A percentile compares a stretch with the other conserved stretches of the same genome.
Evolutionary conservation across 2,888 invertebrate genomes (phyloP).

Genomic region (Idaea straminata): DNA sequence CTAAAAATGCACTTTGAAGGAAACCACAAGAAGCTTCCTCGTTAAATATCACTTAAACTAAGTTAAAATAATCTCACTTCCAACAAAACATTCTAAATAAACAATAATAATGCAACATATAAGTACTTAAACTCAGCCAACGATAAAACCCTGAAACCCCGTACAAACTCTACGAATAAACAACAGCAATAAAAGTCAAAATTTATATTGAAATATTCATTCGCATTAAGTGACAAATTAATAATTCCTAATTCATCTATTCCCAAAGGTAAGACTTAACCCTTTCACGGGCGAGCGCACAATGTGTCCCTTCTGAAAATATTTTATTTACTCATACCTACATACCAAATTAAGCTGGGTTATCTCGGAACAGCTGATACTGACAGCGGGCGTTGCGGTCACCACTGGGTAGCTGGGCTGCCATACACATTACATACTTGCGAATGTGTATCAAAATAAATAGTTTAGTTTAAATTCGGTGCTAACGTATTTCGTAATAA

Average conservation of each 20-base stretch:
- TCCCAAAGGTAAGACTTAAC: conserved; percentile 12
- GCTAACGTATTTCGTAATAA: neutral
- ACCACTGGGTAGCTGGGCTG: conserved; percentile 37
- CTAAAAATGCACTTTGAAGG: conserved; percentile 7
- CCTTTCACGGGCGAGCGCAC: conserved; percentile 14
- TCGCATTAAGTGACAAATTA: conserved; percentile 1
- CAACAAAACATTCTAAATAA: neutral
- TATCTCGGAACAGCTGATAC: conserved; percentile 52
- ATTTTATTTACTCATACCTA: conserved; percentile 23
- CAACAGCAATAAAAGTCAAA: conserved; percentile 1
- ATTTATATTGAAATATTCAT: neutral
- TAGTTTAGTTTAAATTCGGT: neutral
- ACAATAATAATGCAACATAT: neutral
- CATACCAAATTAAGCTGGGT: conserved; percentile 31
- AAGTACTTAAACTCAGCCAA: neutral
- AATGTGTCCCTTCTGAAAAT: conserved; percentile 18
- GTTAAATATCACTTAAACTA: neutral
- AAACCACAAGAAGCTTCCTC: neutral
- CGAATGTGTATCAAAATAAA: conserved; percentile 16
- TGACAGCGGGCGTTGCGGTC: conserved; percentile 67
- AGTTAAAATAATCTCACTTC: neutral
- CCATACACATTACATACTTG: conserved; percentile 31
- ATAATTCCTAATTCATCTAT: neutral
- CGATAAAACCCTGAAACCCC: neutral
- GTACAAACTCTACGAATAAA: neutral